Evolutionary conservation across 2,797 vertebrate genomes (phyloP).

Genomic region (Sciurus vulgaris): DNA sequence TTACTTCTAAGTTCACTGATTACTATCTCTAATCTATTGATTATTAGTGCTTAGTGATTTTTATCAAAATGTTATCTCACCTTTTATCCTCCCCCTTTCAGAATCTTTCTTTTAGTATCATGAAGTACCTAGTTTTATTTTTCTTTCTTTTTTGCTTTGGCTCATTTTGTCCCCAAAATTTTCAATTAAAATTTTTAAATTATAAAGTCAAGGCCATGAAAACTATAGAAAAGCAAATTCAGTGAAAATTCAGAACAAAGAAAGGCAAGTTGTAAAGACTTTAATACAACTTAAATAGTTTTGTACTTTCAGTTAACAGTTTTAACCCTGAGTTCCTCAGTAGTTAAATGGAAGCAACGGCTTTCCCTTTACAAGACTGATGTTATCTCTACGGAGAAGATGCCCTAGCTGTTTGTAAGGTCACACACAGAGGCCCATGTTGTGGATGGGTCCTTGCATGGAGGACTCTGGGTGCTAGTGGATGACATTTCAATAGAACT

Average conservation of each 20-base stretch:
- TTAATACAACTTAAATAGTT: not conserved
- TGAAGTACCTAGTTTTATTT: not conserved
- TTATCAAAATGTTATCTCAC: not conserved
- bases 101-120: not conserved
- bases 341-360: not conserved
- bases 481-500: slow-evolving; percentile 63
- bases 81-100: not conserved
- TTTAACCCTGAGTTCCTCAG: slow-evolving; percentile 55
- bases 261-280: not conserved
- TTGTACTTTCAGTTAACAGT: slow-evolving; percentile 15
- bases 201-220: slow-evolving; percentile 1
- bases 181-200: not conserved
- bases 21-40: not conserved
- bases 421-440: not conserved
- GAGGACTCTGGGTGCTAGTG: not conserved
- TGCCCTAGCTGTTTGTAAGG: not conserved
- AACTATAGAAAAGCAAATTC: slow-evolving; percentile 18
- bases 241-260: slow-evolving; percentile 24
- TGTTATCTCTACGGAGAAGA: not conserved
- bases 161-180: not conserved
- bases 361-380: not conserved
- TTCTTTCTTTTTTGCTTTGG: not conserved
- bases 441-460: not conserved
- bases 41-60: not conserved
- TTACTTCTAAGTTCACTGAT: not conserved